Evolutionary conservation across 2,888 invertebrate genomes (phyloP).

Genomic region (Chromoteleia sp.): DNA sequence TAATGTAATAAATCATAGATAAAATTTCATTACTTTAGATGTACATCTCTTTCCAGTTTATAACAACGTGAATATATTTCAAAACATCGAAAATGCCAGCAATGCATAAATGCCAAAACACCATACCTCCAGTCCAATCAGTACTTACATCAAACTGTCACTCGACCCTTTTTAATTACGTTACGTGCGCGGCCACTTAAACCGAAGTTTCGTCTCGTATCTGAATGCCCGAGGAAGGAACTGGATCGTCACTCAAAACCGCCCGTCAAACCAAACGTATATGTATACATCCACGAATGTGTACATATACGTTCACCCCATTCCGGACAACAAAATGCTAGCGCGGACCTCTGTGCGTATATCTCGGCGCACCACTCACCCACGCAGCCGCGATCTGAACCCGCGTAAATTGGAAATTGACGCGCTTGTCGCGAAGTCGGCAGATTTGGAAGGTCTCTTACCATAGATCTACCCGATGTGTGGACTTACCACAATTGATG

Average conservation of each 20-base stretch:
- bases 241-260: slow-evolving; percentile 52
- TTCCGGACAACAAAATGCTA: slow-evolving; percentile 38
- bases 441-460: slow-evolving; percentile 42
- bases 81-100: slow-evolving; percentile 1
- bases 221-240: slow-evolving; percentile 44
- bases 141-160: slow-evolving; percentile 58
- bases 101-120: slow-evolving; percentile 22
- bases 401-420: slow-evolving; percentile 68
- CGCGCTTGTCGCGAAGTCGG: slow-evolving; percentile 47
- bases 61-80: too few species aligned
- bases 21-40: too few species aligned
- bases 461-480: slow-evolving; percentile 2
- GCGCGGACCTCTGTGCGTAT: slow-evolving; percentile 25
- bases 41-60: too few species aligned
- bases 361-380: slow-evolving; percentile 56
- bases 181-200: slow-evolving; percentile 49
- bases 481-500: slow-evolving; percentile 55
- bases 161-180: slow-evolving; percentile 52
- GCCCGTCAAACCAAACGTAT: slow-evolving; percentile 32
- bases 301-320: slow-evolving; percentile 31
- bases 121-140: slow-evolving; percentile 25
- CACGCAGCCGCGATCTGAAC: slow-evolving; percentile 61
- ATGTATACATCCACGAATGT: slow-evolving; percentile 33
- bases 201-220: slow-evolving; percentile 36
- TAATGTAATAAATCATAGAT: too few species aligned